Base-by-base conservation (phyloP, 1,140 invertebrate genomes). In the Apolygus lucorum region DNA sequence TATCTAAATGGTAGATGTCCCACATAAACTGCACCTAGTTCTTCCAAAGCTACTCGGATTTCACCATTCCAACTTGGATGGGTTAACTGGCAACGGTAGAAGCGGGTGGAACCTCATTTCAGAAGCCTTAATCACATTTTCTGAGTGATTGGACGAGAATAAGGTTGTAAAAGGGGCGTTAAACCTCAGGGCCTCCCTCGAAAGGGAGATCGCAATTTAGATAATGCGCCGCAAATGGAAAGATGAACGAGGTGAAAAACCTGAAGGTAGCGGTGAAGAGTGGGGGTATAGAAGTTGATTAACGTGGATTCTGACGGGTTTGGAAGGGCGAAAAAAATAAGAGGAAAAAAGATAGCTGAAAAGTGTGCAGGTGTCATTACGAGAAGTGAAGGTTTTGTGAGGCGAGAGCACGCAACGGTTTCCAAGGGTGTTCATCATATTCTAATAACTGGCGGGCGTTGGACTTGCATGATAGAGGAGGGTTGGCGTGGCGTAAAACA, bases 121-220 rank as follows among this genome's bases (percentile, higher is more conserved):
- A 21, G 11, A 8, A 4, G 8, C 54, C 54, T 59, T 59, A 59
- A 59, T 59, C 54, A 59, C 54, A 59, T 59, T 59, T 59, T 24
- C 54, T 59, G 54, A 59, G 54, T 59, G 54, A 59, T 59, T 59
- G 54, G 54, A 68, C 28, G 52, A 21, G 52, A 54, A 59, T 59
- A 68, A 64, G 63, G 63, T 52, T 28, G 62, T 11, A 14, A 4
- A 8, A 34, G 29, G 28, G 68, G 28, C 24, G 24, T 59, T 68
- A 59, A 59, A 52, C 52, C 11, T 29, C 4, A 65, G 13, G 63
- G 2, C 4, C 14, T 13, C 2, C 4, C 25, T 11, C 26, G 2
- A 34, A 27, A 27, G 8, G 63, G 63, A 65, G 63, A 34, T 65
- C 63, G 25, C 25, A 65, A 34, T 27, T 65, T 65, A 65, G 28